Conservation (phyloP, 2,797 vertebrate genomes). For the Natrix natrix region DNA sequence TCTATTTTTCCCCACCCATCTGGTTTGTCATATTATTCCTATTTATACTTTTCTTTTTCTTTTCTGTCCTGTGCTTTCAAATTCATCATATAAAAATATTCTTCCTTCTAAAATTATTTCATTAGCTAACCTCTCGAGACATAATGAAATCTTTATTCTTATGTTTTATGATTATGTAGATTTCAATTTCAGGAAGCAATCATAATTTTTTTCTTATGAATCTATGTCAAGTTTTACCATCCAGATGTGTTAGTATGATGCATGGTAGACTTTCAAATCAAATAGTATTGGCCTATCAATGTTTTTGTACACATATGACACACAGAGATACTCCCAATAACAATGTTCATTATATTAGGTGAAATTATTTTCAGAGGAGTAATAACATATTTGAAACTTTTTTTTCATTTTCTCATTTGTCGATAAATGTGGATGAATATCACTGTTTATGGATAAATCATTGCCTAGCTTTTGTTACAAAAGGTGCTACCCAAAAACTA, state of each 20-base stretch:
- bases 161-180: neutral
- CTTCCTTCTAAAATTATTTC: neutral
- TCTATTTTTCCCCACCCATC: neutral
- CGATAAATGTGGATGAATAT: neutral
- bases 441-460: neutral
- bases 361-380: neutral
- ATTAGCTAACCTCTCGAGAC: neutral
- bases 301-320: neutral
- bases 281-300: neutral
- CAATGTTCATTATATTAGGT: neutral
- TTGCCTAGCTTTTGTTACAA: neutral
- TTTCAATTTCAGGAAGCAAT: neutral
- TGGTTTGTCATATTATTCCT: neutral
- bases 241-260: neutral
- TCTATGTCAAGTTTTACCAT: neutral
- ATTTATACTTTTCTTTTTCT: neutral
- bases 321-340: neutral
- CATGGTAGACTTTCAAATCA: neutral
- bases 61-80: neutral
- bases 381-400: fast-evolving
- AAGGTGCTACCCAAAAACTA: neutral
- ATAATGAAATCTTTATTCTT: neutral
- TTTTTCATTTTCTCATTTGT: neutral
- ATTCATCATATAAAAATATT: neutral
- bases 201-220: neutral